Evolutionary conservation across 1,140 invertebrate genomes (phyloP).

Genomic region (Pseudomyrmex dendroicus): DNA sequence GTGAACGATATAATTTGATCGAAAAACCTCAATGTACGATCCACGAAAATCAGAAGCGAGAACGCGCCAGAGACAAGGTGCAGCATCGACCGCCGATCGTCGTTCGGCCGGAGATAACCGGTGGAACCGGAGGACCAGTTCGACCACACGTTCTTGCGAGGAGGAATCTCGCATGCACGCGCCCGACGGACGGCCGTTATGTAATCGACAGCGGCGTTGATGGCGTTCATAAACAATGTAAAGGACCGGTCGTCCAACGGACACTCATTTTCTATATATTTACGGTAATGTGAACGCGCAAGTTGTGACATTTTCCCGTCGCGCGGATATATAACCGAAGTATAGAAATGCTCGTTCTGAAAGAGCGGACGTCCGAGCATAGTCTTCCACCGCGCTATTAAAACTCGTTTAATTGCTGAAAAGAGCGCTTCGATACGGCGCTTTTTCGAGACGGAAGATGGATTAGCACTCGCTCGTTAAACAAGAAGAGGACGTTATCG

Average conservation of each 20-base stretch:
- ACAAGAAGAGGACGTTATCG: constrained; percentile 31
- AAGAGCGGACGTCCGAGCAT: background rate
- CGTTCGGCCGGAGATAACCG: constrained; percentile 60
- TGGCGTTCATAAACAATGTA: constrained; percentile 60
- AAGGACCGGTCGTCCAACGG: constrained; percentile 45
- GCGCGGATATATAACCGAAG: background rate
- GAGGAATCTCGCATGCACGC: constrained; percentile 28
- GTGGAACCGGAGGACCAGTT: constrained; percentile 67
- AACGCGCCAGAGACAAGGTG: constrained; percentile 50
- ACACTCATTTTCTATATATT: constrained; percentile 27
- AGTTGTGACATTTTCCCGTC: constrained; percentile 19
- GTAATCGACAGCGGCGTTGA: constrained; percentile 63
- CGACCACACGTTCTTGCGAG: constrained; percentile 38
- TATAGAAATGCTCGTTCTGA: background rate
- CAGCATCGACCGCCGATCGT: constrained; percentile 47
- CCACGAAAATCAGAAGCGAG: constrained; percentile 1
- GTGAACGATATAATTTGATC: background rate
- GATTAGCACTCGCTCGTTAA: constrained; percentile 33
- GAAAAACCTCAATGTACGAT: constrained; percentile 51
- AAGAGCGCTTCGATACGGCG: background rate
- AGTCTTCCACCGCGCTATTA: background rate
- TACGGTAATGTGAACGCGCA: constrained; percentile 39
- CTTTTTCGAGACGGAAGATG: constrained; percentile 5
- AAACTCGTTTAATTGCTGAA: constrained; percentile 11
- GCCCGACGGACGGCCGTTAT: constrained; percentile 63